Base-by-base conservation (phyloP, 2,113 vertebrate species). In the Riparia riparia region DNA sequence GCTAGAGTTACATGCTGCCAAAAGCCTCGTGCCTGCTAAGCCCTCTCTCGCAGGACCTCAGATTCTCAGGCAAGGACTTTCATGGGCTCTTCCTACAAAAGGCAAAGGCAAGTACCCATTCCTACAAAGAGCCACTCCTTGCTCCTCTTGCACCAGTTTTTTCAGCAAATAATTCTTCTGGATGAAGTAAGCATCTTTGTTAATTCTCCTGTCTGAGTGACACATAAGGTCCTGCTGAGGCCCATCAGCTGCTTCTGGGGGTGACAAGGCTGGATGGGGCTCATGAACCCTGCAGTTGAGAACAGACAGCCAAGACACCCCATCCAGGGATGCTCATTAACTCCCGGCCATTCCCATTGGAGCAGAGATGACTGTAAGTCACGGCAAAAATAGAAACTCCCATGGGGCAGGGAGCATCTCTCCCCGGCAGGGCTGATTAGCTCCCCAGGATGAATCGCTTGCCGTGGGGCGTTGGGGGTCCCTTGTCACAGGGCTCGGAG, bases 281-380 rank as follows among this genome's bases (percentile, higher is more conserved):
- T 82, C 1, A 0, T 57, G 53, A 53, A 54, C 63, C 34, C 32
- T 56, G 60, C 86, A 84, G 89, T 34, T 60, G 70, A 28, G 28
- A 8, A 2, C 65, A 87, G 61, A 5, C 2, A 85, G 88, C 28
- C 80, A 61, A 77, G 94, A 60, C 63, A 85, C 42, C 74, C 64
- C 90, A 54, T 31, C 66, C 28, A 7, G 26, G 71, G 74, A 66
- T 80, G 92, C 92, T 96, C 93, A 50, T 95, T 96, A 96, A 70
- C 91, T 81, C 86, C 54, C 3, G 1, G 72, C 71, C 82, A 17
- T 90, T 92, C 90, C 90, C 88, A 42, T 77, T 13, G 88, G 49
- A 79, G n/a, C 85, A 58, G 71, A 0, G 1, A n/a, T 10, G 66
- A 49, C 53, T 57, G 45, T 24, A 93, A 93, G 63, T 61, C 88